phyloP scores from a whole-genome alignment of 2,888 invertebrate species.

The Helobdella robusta region DNA sequence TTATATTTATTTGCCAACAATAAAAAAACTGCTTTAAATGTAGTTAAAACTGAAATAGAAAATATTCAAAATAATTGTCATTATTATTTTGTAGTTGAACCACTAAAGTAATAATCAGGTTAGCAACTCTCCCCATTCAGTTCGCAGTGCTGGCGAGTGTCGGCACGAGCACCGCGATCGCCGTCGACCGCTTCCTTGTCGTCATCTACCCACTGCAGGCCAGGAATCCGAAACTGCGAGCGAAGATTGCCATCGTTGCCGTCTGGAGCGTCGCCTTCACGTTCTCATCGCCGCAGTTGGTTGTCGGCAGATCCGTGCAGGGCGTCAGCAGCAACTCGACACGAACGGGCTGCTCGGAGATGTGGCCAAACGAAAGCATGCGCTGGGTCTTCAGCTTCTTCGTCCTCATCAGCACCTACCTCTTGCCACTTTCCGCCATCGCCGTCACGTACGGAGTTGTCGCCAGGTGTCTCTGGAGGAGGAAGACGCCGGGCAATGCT shows the following conservation, averaged over 20 bases:
- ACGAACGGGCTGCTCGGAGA: constrained; percentile 30
- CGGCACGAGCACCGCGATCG: constrained; percentile 53
- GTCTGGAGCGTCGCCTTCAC: constrained; percentile 50
- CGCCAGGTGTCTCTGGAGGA: constrained; percentile 49
- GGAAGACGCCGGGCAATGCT: constrained; percentile 52
- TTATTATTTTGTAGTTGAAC: too few relatives aligned
- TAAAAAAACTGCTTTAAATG: too few relatives aligned
- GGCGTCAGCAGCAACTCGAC: neutral
- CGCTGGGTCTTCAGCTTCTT: constrained; percentile 40
- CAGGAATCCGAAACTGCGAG: constrained; percentile 48
- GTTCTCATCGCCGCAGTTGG: constrained; percentile 48
- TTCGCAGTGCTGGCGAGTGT: constrained; percentile 51
- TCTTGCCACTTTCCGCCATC: constrained; percentile 49
- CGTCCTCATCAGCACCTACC: constrained; percentile 41
- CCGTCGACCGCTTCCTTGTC: constrained; percentile 50
- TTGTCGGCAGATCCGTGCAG: constrained; percentile 37
- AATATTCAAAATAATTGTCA: too few relatives aligned
- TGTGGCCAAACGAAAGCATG: constrained; percentile 42
- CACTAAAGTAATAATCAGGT: too few relatives aligned
- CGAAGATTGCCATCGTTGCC: constrained; percentile 45
- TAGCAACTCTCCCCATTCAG: neutral
- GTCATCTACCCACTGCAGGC: constrained; percentile 45
- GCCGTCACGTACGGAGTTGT: constrained; percentile 51
- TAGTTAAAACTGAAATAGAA: too few relatives aligned
- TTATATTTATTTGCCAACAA: too few relatives aligned